A percentile compares a stretch with the other conserved stretches of the same genome.
These are phyloP conservation scores for Diuraphis noxia DNA, from an alignment of 1,140 invertebrate genomes.

Conservation along the genomic window DNA sequence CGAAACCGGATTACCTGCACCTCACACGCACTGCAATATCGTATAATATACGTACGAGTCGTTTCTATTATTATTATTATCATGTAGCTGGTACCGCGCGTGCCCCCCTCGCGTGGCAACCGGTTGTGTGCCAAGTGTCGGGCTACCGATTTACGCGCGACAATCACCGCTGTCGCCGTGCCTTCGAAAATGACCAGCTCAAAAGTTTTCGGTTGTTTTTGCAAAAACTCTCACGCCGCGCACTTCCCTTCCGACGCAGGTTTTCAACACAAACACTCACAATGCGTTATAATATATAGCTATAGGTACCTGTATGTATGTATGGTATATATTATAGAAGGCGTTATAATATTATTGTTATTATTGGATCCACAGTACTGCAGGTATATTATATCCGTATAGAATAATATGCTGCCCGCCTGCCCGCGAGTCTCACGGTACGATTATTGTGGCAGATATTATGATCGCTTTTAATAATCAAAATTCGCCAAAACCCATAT, in stretches of 20 bases:
- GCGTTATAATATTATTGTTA: not conserved
- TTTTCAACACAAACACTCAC: too few relatives aligned
- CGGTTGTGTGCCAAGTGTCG: not conserved
- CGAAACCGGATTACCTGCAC: slow-evolving; percentile 17
- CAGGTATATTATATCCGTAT: not conserved
- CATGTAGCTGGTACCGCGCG: not conserved
- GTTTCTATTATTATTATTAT: not conserved
- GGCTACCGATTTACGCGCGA: not conserved
- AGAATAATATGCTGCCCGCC: not conserved
- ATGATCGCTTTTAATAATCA: not conserved
- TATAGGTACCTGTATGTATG: too few relatives aligned
- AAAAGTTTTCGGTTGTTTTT: not conserved
- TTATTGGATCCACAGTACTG: not conserved
- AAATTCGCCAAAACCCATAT: slow-evolving; percentile 24
- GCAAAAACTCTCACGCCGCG: not conserved
- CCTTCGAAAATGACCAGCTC: not conserved
- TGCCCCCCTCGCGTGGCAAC: slow-evolving; percentile 3
- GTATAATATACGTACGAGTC: not conserved
- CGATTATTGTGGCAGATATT: not conserved
- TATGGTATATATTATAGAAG: too few relatives aligned
- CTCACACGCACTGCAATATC: not conserved
- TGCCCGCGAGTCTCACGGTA: not conserved
- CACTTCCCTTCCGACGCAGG: not conserved
- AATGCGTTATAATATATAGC: too few relatives aligned
- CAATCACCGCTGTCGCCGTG: not conserved